These are phyloP conservation scores for Hypselothyrea guttata DNA, from an alignment of 2,888 invertebrate genomes.

Conservation along the genomic window DNA sequence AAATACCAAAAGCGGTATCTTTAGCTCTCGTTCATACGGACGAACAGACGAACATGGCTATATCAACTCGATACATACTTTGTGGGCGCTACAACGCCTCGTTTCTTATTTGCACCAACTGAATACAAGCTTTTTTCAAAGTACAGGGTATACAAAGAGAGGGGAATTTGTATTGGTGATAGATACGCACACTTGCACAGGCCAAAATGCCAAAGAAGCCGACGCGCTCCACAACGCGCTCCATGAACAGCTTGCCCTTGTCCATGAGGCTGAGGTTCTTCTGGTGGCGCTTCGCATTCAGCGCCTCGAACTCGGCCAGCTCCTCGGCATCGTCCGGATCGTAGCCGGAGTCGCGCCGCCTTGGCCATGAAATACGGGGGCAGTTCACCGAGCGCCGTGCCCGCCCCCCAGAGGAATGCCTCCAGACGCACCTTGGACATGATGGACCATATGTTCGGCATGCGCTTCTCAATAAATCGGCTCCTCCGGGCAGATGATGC, in stretches of 20 bases:
- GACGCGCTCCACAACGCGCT: slow-evolving; percentile 94
- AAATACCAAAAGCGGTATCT: no score
- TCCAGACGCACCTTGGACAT: slow-evolving; percentile 97
- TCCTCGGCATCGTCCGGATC: slow-evolving; percentile 87
- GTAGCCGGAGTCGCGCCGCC: slow-evolving; percentile 89
- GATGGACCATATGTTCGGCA: slow-evolving; percentile 94
- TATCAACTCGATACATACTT: no score
- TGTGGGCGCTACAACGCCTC: no score
- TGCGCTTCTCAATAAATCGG: slow-evolving; percentile 84
- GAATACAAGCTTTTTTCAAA: no score
- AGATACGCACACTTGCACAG: slow-evolving; percentile 92
- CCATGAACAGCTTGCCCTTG: slow-evolving; percentile 92
- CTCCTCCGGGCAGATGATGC: slow-evolving; percentile 94
- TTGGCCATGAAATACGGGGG: slow-evolving; percentile 99
- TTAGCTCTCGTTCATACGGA: no score
- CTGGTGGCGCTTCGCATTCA: slow-evolving; percentile 85
- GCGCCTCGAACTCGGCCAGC: slow-evolving; percentile 88
- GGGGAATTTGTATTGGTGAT: no score
- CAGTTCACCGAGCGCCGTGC: slow-evolving; percentile 99
- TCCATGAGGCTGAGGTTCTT: slow-evolving; percentile 87
- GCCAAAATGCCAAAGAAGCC: slow-evolving; percentile 98
- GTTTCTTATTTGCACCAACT: no score
- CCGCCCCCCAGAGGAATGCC: slow-evolving; percentile 98
- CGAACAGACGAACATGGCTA: no score
- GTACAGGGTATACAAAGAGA: no score